Base-by-base conservation (phyloP, 2,113 vertebrate genomes). In the Zosterops japonicus region DNA sequence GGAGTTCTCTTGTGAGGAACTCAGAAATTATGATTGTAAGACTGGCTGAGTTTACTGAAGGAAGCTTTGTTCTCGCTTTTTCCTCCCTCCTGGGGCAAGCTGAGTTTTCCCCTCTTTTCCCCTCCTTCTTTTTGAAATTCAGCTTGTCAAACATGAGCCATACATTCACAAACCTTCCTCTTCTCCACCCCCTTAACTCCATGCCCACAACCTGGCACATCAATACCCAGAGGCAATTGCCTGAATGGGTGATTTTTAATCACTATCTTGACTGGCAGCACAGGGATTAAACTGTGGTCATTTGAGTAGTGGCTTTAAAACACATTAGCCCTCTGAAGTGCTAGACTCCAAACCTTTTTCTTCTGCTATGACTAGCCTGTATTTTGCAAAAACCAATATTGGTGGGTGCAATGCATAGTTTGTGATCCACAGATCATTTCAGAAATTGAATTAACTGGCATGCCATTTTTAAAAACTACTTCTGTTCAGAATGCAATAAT, bases 211-310 rank as follows among this genome's bases (percentile, higher is more conserved):
- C 27, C 46, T 9, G 2, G 53, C 35, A 63, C 53, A 90, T 47
- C 88, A 90, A 76, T 83, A 76, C 72, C 75, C 94, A 96, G 89
- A 84, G 93, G 83, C 75, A 95, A 91, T 95, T 97, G 96, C 94
- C 55, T 95, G 97, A 96, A 93, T 94, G 96, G 89, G 35, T 92
- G 93, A 94, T 69, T 97, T 97, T 97, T 96, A 97, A 94, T 93
- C 93, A 70, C 87, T 95, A 6, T 72, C 77, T 95, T 96, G 94
- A 96, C 61, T 94, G 87, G 81, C 90, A 98, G 96, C 77, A 92
- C 42, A 60, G 56, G 92, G 94, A 97, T 97, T 98, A 97, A 95
- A 82, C 77, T 64, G 47, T 4, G 81, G 81, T 75, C 59, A 68
- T 93, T 96, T 31, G 1, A 95, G 63, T 55, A 92, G 56, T 33